Evolutionary conservation across 2,888 invertebrate genomes (phyloP).

Genomic region (Macropis europaea): DNA sequence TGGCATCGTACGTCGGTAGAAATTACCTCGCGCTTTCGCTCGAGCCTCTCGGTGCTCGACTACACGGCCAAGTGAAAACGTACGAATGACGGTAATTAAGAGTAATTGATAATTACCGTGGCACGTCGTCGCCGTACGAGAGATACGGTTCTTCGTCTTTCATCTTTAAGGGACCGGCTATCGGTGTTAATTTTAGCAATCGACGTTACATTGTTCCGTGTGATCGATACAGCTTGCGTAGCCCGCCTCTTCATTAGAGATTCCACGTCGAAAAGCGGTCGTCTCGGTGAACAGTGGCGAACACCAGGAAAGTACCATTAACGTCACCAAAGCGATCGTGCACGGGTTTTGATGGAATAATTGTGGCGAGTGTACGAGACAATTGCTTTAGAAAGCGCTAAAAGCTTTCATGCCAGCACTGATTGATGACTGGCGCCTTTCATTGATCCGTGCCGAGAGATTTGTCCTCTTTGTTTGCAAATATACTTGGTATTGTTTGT

Average conservation of each 20-base stretch:
- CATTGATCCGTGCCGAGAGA: background rate
- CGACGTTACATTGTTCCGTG: conserved; percentile 41
- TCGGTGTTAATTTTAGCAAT: conserved; percentile 61
- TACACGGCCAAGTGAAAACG: background rate
- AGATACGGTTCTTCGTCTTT: no score
- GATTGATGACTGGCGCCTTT: conserved; percentile 18
- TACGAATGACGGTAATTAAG: conserved; percentile 18
- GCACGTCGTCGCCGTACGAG: no score
- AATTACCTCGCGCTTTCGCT: conserved; percentile 17
- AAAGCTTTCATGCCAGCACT: conserved; percentile 2
- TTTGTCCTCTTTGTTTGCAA: background rate
- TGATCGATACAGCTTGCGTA: conserved; percentile 50
- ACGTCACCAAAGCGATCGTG: background rate
- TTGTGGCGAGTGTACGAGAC: background rate
- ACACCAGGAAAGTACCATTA: background rate
- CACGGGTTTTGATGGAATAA: background rate
- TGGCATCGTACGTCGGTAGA: conserved; percentile 17
- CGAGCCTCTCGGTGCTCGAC: background rate
- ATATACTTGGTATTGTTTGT: no score
- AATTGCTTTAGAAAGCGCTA: background rate
- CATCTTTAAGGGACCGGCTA: conserved; percentile 40
- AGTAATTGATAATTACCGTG: conserved; percentile 16
- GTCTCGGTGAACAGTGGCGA: background rate
- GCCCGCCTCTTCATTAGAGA: conserved; percentile 37
- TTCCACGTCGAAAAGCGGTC: conserved; percentile 25